Base-by-base conservation (phyloP, 2,888 invertebrate genomes). In the Blastobasis adustella region DNA sequence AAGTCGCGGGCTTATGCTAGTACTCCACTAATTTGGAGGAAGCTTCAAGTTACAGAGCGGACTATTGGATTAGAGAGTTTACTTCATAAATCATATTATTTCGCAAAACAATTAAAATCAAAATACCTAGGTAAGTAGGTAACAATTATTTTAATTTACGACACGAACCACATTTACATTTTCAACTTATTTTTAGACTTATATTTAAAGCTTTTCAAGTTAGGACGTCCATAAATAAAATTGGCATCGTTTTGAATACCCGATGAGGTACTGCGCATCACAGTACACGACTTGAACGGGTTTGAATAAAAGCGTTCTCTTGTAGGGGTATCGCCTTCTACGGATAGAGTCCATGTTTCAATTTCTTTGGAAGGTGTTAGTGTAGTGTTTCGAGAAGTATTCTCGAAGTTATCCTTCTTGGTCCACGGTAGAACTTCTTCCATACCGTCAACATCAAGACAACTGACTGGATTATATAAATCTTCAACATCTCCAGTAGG, bases 331-430 rank as follows among this genome's bases (percentile, higher is more conserved):
- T 58, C 49, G 39, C 71, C 65, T 41, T 73, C 67, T 54, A 55
- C 57, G 5, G 69, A 61, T 49, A 80, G 61, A 42, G 63, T 69
- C 79, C 79, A 81, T 5, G 76, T 79, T 66, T 83, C 81, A 49
- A 76, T 67, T 66, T 78, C 73, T 46, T 65, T 70, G 37, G 64
- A 63, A 9, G 72, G 66, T 1, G 65, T 67, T 55, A 69, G 55
- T 23, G 43, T 43, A 38, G 45, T 9, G 9, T 40, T n/a, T 0
- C 23, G 23, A 23, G 23, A 23, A 23, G 2, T 23, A 23, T 23
- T 23, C 23, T 23, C 23, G 23, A 2, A 23, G 23, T 23, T 23
- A 23, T 23, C 23, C 23, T 1, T 23, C 23, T 23, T 23, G 23
- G 23, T 23, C 23, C 23, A 23, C 23, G 23, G 23, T 23, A 23